A percentile compares a stretch with the other conserved stretches of the same genome.
Conservation (phyloP, 1,140 invertebrate species). For the Antheraea mylitta region DNA sequence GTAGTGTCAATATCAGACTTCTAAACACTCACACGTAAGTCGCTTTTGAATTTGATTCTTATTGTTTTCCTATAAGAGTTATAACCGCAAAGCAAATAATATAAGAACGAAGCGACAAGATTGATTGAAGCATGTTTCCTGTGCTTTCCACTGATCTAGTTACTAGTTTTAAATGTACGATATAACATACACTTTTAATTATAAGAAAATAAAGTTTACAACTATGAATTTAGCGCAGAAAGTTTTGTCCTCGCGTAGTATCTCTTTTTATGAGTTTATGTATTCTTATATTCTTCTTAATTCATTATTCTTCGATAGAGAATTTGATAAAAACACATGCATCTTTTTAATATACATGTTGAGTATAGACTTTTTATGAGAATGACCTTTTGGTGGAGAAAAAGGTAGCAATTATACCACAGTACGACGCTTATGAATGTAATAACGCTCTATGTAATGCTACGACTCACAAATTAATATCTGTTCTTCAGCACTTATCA, state of each 20-base stretch:
- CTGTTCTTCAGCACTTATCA: too few species aligned
- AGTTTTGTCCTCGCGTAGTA: background rate
- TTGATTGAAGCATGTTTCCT: constrained; percentile 54
- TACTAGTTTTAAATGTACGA: constrained; percentile 18
- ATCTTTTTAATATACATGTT: too few species aligned
- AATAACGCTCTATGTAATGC: too few species aligned
- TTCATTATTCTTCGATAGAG: too few species aligned
- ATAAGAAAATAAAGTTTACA: background rate
- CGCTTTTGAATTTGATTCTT: constrained; percentile 3
- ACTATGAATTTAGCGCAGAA: background rate
- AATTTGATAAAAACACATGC: background rate
- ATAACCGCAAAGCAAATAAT: constrained; percentile 1
- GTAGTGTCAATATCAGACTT: constrained; percentile 13
- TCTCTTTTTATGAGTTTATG: background rate
- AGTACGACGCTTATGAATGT: too few species aligned
- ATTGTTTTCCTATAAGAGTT: background rate
- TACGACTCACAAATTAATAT: too few species aligned
- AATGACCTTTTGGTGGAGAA: too few species aligned
- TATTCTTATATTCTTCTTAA: too few species aligned
- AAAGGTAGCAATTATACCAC: too few species aligned
- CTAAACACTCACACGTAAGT: background rate
- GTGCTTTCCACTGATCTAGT: constrained; percentile 58
- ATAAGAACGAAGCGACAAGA: constrained; percentile 30
- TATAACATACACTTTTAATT: background rate
- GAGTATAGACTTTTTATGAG: too few species aligned